These are phyloP conservation scores for Phasianus colchicus DNA, from an alignment of 2,113 vertebrate species.

Conservation along the genomic window DNA sequence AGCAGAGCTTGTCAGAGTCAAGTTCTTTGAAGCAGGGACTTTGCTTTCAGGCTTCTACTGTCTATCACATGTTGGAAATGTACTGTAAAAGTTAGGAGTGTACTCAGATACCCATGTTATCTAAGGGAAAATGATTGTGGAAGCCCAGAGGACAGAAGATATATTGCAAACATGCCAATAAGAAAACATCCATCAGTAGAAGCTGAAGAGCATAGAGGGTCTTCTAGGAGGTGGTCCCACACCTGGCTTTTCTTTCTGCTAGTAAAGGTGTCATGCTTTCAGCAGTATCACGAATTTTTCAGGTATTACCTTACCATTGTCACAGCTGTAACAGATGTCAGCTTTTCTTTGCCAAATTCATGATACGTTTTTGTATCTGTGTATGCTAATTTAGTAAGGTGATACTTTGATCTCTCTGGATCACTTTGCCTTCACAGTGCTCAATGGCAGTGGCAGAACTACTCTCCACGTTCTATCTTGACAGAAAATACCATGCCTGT, in stretches of 20 bases:
- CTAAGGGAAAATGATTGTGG: background rate
- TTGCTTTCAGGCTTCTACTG: background rate
- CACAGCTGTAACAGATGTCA: background rate
- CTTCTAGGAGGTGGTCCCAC: background rate
- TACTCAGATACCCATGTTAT: background rate
- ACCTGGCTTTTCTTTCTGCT: background rate
- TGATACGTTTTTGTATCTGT: background rate
- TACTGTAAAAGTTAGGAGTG: background rate
- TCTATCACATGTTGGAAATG: background rate
- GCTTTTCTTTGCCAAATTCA: background rate
- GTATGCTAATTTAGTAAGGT: background rate
- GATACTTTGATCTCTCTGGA: background rate
- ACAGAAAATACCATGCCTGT: background rate
- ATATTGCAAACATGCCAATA: background rate
- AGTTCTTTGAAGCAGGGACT: background rate
- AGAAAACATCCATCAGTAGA: background rate
- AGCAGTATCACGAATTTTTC: background rate
- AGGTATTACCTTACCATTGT: rapidly evolving
- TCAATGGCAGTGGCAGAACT: background rate
- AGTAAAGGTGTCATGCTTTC: background rate
- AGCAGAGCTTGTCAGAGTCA: rapidly evolving
- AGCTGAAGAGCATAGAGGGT: background rate
- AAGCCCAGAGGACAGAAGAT: background rate
- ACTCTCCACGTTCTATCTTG: background rate
- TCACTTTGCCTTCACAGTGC: background rate